Conservation (phyloP, 1,140 invertebrate species). For the Druon quercuslanigerum region DNA sequence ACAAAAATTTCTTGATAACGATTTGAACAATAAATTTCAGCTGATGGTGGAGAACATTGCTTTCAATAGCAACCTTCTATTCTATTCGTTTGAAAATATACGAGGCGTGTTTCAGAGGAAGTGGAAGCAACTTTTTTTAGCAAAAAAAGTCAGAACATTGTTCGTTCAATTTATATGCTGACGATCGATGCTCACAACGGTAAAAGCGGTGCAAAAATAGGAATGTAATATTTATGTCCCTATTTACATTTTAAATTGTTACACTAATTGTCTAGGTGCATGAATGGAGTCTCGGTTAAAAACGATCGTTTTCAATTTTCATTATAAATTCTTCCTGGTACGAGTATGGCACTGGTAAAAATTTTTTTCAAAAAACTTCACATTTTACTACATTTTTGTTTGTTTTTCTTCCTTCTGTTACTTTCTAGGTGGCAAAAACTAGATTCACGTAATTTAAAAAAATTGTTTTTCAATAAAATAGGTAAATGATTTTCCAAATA, state of each 20-base stretch:
- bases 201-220: conserved; percentile 49
- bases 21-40: neutral
- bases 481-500: too few relatives aligned
- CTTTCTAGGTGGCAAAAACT: too few relatives aligned
- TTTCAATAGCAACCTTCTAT: neutral
- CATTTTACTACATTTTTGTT: too few relatives aligned
- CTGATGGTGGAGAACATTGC: too few relatives aligned
- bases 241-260: conserved; percentile 66
- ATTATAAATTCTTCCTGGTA: neutral
- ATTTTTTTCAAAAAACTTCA: too few relatives aligned
- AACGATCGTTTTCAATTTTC: conserved; percentile 23
- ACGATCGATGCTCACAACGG: conserved; percentile 34
- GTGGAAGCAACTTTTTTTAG: conserved; percentile 17
- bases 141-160: conserved; percentile 14
- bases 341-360: neutral
- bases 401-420: too few relatives aligned
- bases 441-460: too few relatives aligned
- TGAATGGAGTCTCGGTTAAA: conserved; percentile 39
- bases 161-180: conserved; percentile 20
- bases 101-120: conserved; percentile 16
- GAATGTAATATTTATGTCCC: conserved; percentile 67
- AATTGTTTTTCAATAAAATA: too few relatives aligned
- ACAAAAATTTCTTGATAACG: too few relatives aligned
- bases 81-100: neutral
- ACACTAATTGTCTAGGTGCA: conserved; percentile 35